Conservation (phyloP, 2,888 invertebrate genomes). For the Volucella bombylans region DNA sequence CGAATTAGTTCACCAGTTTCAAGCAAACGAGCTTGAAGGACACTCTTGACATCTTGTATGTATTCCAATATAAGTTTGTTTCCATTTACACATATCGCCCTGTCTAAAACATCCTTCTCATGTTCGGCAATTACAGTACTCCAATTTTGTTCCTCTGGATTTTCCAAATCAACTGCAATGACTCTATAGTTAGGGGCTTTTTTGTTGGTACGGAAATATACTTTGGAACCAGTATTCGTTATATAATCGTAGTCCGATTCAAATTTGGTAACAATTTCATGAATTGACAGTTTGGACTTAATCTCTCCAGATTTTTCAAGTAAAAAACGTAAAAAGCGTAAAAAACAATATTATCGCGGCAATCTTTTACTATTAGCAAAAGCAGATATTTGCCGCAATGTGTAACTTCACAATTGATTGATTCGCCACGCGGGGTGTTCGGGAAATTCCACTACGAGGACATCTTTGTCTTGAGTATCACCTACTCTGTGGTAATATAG, state of each 20-base stretch:
- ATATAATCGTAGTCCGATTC: constrained; percentile 97
- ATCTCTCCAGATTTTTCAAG: constrained; percentile 87
- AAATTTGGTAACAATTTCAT: constrained; percentile 92
- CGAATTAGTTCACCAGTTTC: constrained; percentile 88
- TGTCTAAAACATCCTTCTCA: constrained; percentile 93
- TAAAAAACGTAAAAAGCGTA: no score
- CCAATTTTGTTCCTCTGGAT: constrained; percentile 91
- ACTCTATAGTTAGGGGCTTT: constrained; percentile 95
- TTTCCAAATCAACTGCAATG: constrained; percentile 90
- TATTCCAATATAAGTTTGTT: constrained; percentile 94
- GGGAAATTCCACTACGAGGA: constrained; percentile 93
- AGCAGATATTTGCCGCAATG: constrained; percentile 96
- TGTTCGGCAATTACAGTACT: constrained; percentile 91
- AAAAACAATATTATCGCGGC: constrained; percentile 94
- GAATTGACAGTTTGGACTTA: constrained; percentile 86
- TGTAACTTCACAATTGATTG: constrained; percentile 88
- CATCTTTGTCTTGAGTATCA: constrained; percentile 92
- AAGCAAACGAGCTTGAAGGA: constrained; percentile 91
- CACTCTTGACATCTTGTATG: constrained; percentile 96
- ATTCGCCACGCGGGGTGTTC: constrained; percentile 96
- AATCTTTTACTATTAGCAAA: constrained; percentile 92
- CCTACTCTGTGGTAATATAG: constrained; percentile 95
- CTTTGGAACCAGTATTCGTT: constrained; percentile 91
- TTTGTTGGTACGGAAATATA: constrained; percentile 95
- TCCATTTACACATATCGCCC: constrained; percentile 92